These are phyloP conservation scores for Bombus confusus DNA, from an alignment of 1,140 invertebrate species.

Conservation along the genomic window DNA sequence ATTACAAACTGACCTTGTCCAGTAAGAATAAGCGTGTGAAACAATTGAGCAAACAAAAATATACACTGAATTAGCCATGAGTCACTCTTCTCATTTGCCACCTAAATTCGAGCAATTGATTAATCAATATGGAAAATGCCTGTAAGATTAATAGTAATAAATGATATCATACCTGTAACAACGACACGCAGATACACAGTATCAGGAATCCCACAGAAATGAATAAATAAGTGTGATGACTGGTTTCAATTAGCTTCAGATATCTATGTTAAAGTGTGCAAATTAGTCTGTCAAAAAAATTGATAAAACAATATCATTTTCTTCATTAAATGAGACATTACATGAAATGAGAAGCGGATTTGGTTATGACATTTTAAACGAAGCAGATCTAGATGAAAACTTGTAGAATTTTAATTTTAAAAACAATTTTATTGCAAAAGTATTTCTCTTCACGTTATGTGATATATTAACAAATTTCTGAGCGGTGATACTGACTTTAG, in stretches of 20 bases:
- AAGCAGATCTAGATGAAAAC: no score
- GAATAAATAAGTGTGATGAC: not conserved
- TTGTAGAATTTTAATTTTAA: no score
- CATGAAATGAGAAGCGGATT: no score
- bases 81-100: not conserved
- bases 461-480: not conserved
- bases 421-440: no score
- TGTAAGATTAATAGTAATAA: no score
- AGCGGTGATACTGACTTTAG: not conserved
- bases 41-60: not conserved
- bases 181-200: not conserved
- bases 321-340: no score
- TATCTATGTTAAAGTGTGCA: not conserved
- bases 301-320: not conserved
- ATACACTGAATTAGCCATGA: not conserved
- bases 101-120: not conserved
- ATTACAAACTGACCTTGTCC: conserved; percentile 12
- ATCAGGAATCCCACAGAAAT: conserved; percentile 7
- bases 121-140: no score
- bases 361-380: no score
- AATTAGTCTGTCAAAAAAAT: not conserved
- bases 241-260: not conserved
- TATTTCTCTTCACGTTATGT: not conserved
- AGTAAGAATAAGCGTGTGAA: not conserved
- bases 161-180: not conserved